Evolutionary conservation across 2,797 vertebrate species (phyloP).

Genomic region (Anolis apletophallus): DNA sequence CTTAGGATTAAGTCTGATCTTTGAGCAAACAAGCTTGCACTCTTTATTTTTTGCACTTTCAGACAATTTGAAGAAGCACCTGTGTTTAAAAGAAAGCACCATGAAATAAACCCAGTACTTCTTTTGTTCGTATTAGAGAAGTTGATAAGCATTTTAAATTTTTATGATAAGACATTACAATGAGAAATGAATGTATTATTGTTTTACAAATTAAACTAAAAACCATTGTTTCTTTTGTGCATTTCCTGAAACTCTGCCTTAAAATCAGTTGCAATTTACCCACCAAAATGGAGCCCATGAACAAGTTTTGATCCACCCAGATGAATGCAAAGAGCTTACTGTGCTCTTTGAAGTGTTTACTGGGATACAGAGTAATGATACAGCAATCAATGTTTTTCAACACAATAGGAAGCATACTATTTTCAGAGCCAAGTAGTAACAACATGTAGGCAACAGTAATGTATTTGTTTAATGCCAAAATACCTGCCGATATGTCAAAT

Average conservation of each 20-base stretch:
- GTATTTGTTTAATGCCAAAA: background rate
- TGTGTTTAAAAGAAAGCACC: constrained; percentile 36
- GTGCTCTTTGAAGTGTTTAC: background rate
- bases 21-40: background rate
- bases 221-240: constrained; percentile 5
- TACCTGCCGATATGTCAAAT: constrained; percentile 2
- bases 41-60: background rate
- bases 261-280: constrained; percentile 26
- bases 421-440: constrained; percentile 33
- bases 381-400: constrained; percentile 5
- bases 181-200: constrained; percentile 70
- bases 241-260: constrained; percentile 42
- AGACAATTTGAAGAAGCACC: background rate
- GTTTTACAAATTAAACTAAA: constrained; percentile 68
- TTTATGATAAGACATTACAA: constrained; percentile 59
- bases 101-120: constrained; percentile 7
- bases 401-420: constrained; percentile 34
- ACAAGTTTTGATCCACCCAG: background rate
- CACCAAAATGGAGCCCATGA: constrained; percentile 11
- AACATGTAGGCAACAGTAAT: background rate
- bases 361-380: background rate
- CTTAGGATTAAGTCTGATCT: constrained; percentile 6
- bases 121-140: constrained; percentile 19
- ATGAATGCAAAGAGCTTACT: constrained; percentile 18
- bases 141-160: constrained; percentile 33